A percentile compares a stretch with the other conserved stretches of the same genome.
phyloP scores from a whole-genome alignment of 2,113 vertebrate species.

The Ondatra zibethicus region DNA sequence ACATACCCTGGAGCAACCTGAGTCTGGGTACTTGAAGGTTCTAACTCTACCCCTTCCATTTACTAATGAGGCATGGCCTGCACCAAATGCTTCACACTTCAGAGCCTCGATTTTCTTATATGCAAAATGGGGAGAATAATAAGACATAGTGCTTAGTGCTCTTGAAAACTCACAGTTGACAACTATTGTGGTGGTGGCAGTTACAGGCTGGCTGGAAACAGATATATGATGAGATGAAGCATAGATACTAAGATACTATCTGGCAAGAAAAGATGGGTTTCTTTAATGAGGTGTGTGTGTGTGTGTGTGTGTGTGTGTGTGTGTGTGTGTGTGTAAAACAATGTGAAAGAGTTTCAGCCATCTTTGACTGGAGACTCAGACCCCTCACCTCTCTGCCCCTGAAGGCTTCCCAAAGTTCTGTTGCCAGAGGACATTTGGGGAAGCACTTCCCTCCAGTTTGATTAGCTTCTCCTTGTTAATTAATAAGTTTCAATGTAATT shows the following conservation, averaged over 20 bases:
- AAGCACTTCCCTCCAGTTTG: neutral
- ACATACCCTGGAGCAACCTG: neutral
- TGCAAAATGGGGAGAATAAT: neutral
- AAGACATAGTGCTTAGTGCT: neutral
- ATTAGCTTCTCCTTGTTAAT: conserved; percentile 59
- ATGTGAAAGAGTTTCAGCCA: neutral
- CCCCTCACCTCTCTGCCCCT: neutral
- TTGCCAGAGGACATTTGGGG: neutral
- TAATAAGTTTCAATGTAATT: conserved; percentile 27
- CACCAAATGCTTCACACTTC: neutral
- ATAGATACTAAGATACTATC: neutral
- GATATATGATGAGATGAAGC: neutral
- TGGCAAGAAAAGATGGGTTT: neutral
- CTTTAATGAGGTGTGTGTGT: neutral
- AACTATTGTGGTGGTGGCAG: neutral
- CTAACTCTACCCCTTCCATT: neutral
- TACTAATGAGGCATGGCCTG: neutral
- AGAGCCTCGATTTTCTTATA: neutral
- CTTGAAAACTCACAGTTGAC: neutral
- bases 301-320: neutral
- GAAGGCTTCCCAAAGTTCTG: neutral
- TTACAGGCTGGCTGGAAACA: neutral
- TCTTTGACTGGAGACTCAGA: neutral
- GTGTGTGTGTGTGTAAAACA: neutral
- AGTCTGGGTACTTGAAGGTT: neutral